Percentiles rank a stretch among this genome's conserved stretches.
Conservation (phyloP, 2,113 vertebrate species). For the Myrmophylax atrothorax region DNA sequence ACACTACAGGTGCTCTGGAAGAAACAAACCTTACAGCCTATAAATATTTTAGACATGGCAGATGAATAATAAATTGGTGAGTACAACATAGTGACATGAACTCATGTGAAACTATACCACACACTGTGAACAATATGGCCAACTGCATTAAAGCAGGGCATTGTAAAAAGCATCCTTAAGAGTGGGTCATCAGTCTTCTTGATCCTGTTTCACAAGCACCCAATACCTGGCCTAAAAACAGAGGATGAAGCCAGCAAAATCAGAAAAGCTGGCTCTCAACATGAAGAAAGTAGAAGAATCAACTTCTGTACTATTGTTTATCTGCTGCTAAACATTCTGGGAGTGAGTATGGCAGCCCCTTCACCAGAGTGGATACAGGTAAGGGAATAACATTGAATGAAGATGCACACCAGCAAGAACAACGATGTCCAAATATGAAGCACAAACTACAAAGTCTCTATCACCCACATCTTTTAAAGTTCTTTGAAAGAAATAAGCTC, state of each 20-base stretch:
- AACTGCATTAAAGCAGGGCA: conserved; percentile 30
- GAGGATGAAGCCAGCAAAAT: not conserved
- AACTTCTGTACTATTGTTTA: not conserved
- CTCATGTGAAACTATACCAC: conserved; percentile 59
- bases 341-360: not conserved
- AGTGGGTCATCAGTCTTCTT: conserved; percentile 36
- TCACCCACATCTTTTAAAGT: not conserved
- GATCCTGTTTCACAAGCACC: not conserved
- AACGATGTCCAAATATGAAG: rapidly evolving
- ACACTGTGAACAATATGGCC: conserved; percentile 68
- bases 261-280: not conserved
- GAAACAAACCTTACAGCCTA: conserved; percentile 39
- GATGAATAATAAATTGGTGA: conserved; percentile 66
- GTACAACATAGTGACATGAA: conserved; percentile 59
- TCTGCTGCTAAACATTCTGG: not conserved
- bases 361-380: not conserved
- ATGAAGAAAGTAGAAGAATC: not conserved
- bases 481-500: not conserved
- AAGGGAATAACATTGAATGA: not conserved
- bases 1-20: conserved; percentile 40
- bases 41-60: conserved; percentile 57
- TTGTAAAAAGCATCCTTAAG: not conserved
- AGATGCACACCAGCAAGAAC: not conserved
- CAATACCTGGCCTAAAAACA: not conserved
- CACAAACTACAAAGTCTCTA: not conserved